phyloP scores from a whole-genome alignment of 2,888 invertebrate genomes.

The Oxytorus armatus region DNA sequence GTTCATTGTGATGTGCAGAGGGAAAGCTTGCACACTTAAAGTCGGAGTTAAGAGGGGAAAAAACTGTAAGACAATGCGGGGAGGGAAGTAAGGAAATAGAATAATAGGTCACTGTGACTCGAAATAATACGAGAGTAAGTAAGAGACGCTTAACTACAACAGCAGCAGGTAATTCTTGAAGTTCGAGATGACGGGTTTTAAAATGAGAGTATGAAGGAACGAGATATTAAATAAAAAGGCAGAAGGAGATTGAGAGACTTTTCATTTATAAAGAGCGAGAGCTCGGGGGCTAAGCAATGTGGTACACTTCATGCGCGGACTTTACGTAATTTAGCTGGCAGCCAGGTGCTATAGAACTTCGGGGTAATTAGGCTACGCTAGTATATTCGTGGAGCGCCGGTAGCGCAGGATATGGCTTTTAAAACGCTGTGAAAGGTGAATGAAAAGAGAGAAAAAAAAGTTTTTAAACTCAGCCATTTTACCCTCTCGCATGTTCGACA shows the following conservation, averaged over 20 bases:
- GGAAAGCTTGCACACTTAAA: slow-evolving; percentile 7
- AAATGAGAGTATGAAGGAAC: slow-evolving; percentile 31
- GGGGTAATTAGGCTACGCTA: slow-evolving; percentile 62
- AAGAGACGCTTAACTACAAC: too few species aligned
- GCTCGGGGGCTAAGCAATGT: slow-evolving; percentile 22
- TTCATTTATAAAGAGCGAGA: slow-evolving; percentile 22
- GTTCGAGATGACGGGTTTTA: slow-evolving; percentile 32
- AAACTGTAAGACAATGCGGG: not conserved
- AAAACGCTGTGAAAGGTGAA: slow-evolving; percentile 47
- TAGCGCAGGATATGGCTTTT: slow-evolving; percentile 37
- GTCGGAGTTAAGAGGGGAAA: not conserved
- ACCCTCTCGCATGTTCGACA: not conserved
- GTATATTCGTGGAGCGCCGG: slow-evolving; percentile 43
- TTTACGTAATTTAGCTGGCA: slow-evolving; percentile 56
- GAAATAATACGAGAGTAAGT: slow-evolving; percentile 28
- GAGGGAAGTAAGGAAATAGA: not conserved
- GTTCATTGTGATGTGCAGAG: not conserved
- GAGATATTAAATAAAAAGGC: slow-evolving; percentile 15
- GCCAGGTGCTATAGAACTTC: slow-evolving; percentile 53
- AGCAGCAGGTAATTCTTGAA: slow-evolving; percentile 25
- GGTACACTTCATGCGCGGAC: slow-evolving; percentile 41
- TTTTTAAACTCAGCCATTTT: slow-evolving; percentile 14
- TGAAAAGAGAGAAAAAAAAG: slow-evolving; percentile 11
- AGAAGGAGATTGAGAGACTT: slow-evolving; percentile 26
- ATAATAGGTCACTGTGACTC: slow-evolving; percentile 26